phyloP scores from a whole-genome alignment of 2,888 invertebrate species.

The Metalampra italica region DNA sequence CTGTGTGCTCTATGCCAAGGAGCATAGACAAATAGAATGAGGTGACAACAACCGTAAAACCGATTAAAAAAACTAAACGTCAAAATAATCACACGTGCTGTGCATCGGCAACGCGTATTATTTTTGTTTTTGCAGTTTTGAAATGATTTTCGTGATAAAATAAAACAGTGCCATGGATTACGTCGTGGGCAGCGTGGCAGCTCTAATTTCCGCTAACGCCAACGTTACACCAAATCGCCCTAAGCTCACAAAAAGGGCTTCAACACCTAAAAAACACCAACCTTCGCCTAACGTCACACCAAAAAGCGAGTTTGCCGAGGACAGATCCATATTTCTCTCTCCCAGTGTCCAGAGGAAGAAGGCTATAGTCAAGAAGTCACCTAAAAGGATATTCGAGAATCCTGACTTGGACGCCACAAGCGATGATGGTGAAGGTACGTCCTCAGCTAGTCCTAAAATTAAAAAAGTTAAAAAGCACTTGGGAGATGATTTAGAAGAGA shows the following conservation, averaged over 20 bases:
- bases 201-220: slow-evolving; percentile 76
- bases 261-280: slow-evolving; percentile 68
- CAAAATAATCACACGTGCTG: slow-evolving; percentile 12
- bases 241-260: slow-evolving; percentile 55
- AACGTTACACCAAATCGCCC: slow-evolving; percentile 71
- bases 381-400: slow-evolving; percentile 67
- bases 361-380: slow-evolving; percentile 66
- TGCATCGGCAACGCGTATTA: not conserved
- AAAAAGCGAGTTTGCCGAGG: slow-evolving; percentile 60
- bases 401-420: slow-evolving; percentile 50
- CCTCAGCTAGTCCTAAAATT: slow-evolving; percentile 45
- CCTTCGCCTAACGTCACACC: slow-evolving; percentile 67
- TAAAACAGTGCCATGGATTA: slow-evolving; percentile 59
- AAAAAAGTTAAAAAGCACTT: slow-evolving; percentile 68
- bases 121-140: not conserved
- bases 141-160: slow-evolving; percentile 4
- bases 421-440: slow-evolving; percentile 33
- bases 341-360: slow-evolving; percentile 67
- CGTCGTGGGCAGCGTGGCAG: slow-evolving; percentile 78
- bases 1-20: no score
- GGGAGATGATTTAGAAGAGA: slow-evolving; percentile 46
- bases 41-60: no score
- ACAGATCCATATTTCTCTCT: slow-evolving; percentile 64
- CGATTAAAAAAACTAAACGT: not conserved
- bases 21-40: no score